Evolutionary conservation across 2,113 vertebrate genomes (phyloP).

Genomic region (Suncus etruscus): DNA sequence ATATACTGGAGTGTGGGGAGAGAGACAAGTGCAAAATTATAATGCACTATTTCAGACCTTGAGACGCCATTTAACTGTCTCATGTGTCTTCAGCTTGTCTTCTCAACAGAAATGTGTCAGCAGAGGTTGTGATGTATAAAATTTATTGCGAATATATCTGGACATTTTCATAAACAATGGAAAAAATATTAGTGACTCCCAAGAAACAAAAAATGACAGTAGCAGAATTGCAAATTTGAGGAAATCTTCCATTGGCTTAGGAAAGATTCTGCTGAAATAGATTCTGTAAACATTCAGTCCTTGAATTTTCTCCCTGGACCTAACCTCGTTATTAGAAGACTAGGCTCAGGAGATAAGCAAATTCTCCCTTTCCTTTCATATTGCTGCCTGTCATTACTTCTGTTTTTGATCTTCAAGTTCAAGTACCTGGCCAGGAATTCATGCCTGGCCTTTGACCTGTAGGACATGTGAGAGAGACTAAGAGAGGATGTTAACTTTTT

Average conservation of each 20-base stretch:
- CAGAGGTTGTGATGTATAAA: slow-evolving; percentile 44
- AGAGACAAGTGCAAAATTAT: slow-evolving; percentile 41
- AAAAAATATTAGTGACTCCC: slow-evolving; percentile 53
- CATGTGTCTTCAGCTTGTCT: slow-evolving; percentile 56
- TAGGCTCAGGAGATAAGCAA: background rate
- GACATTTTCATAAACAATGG: slow-evolving; percentile 74
- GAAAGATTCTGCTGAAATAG: background rate
- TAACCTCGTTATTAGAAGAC: background rate
- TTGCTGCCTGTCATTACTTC: background rate
- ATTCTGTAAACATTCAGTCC: background rate
- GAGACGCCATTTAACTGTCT: background rate
- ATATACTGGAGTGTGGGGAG: background rate
- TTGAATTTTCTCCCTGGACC: background rate
- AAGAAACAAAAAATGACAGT: slow-evolving; percentile 29
- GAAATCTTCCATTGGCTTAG: background rate
- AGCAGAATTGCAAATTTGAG: slow-evolving; percentile 37
- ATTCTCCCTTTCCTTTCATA: background rate
- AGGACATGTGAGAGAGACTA: background rate
- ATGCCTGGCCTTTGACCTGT: background rate
- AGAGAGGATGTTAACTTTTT: background rate
- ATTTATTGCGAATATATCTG: slow-evolving; percentile 45
- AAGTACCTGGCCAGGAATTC: background rate
- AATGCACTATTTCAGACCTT: background rate
- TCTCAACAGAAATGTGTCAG: slow-evolving; percentile 19
- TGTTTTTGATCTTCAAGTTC: background rate